Evolutionary conservation across 1,140 invertebrate genomes (phyloP), one percentile per base, ranked within the genome.

Genomic region (Rhopalosiphum maidis): DNA sequence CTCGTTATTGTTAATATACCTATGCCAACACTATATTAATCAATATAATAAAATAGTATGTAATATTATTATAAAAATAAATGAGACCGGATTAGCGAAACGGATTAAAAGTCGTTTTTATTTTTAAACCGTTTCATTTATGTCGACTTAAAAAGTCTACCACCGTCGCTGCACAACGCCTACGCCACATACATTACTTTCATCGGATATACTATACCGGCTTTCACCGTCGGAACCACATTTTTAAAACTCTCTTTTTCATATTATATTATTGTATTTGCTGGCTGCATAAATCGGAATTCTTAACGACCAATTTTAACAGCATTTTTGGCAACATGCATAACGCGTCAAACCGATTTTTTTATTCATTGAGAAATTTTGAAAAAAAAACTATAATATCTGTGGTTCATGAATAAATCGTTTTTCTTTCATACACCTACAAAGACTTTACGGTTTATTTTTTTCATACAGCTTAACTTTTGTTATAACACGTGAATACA

Each of bases 31-130:
- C 15, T 77, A 15, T 60, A 60, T 77, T 35, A 68, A 30, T 77
- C 30, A 18, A 77, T n/a, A n/a, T 77, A 18, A 60, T 30, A 60
- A 25, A 30, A 15, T 51, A 30, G 30, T n/a, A n/a, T 68, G 15
- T 23, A n/a, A n/a, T 77, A 35, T n/a, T 77, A 77, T 77, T 85
- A 85, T 25, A 30, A 85, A 85, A 43, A 25, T 23, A 7, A 0
- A 0, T 2, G 0, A 85, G 8, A 46, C 43, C 15, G 43, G 15
- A 4, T 21, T 22, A 87, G 25, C 1, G 9, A 6, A 87, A 35
- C 30, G 86, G 86, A 51, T 87, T 87, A 87, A 87, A 87, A 87
- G 86, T 87, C 25, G 85, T 41, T 85, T 85, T 41, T 37, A 83
- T 43, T 85, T 85, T 85, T 41, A 43, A 41, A 85, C 43, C 43